These are phyloP conservation scores for Sinocyclocheilus grahami DNA, from an alignment of 2,113 vertebrate species.

Conservation along the genomic window DNA sequence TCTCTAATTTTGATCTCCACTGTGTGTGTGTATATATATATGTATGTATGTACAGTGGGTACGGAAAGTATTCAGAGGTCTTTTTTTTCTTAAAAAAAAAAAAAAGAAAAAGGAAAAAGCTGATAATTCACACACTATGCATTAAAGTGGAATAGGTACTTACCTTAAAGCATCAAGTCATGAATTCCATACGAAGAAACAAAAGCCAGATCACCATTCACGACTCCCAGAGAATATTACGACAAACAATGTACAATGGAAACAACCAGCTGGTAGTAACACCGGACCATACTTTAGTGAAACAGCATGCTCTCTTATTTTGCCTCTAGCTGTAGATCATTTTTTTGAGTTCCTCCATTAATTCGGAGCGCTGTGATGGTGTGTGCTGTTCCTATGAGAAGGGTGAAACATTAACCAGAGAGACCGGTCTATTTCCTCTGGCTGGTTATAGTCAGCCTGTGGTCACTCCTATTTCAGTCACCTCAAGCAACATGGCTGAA, in stretches of 20 bases:
- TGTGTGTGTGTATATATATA: no score
- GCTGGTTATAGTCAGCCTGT: slow-evolving; percentile 62
- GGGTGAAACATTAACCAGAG: slow-evolving; percentile 75
- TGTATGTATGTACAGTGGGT: no score
- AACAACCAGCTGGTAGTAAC: neutral
- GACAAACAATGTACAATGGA: neutral
- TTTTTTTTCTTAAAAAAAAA: no score
- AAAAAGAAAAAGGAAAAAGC: no score
- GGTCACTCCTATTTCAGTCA: slow-evolving; percentile 31
- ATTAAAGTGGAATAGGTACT: neutral
- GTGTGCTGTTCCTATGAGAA: slow-evolving; percentile 41
- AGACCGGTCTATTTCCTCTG: slow-evolving; percentile 72
- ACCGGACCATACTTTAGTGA: neutral
- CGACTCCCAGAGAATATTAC: neutral
- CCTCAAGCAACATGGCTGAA: neutral
- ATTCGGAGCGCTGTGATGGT: slow-evolving; percentile 2
- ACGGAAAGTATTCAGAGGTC: no score
- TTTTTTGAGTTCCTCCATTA: slow-evolving; percentile 28
- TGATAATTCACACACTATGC: no score
- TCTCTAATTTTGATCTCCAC: no score
- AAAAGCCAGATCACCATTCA: neutral
- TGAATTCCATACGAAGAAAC: neutral
- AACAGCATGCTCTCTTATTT: no score
- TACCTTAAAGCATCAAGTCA: slow-evolving; percentile 3
- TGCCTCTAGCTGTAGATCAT: neutral